Conservation (phyloP, 2,888 invertebrate species). For the Callinectes sapidus region DNA sequence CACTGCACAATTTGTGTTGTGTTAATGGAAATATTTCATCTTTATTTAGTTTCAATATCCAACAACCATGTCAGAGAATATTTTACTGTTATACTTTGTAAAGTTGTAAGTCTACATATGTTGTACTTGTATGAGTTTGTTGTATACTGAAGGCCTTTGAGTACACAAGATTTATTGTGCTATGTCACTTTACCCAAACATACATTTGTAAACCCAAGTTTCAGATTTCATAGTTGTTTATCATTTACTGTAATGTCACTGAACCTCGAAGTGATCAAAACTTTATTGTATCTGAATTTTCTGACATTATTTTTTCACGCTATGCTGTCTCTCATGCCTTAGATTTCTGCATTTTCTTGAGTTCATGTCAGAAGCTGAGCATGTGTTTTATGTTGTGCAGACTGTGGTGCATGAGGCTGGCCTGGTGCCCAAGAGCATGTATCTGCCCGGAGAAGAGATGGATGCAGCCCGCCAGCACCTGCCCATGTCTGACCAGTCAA, state of each 20-base stretch:
- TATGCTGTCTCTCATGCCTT: neutral
- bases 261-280: neutral
- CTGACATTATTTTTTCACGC: neutral
- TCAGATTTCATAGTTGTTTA: neutral
- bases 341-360: neutral
- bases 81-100: neutral
- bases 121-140: neutral
- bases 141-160: neutral
- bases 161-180: neutral
- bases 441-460: slow-evolving; percentile 81
- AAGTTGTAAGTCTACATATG: neutral
- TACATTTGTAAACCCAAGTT: neutral
- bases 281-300: neutral
- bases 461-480: slow-evolving; percentile 74
- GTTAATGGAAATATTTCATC: neutral
- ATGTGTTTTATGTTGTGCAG: slow-evolving; percentile 40
- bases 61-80: neutral
- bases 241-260: neutral
- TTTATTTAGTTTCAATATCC: neutral
- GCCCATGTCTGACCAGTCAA: slow-evolving; percentile 80
- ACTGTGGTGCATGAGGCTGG: slow-evolving; percentile 81
- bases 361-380: neutral
- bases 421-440: slow-evolving; percentile 90
- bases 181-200: neutral
- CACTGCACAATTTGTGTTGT: neutral